Base-by-base conservation (phyloP, 2,888 invertebrate genomes). In the Luperina nickerlii region DNA sequence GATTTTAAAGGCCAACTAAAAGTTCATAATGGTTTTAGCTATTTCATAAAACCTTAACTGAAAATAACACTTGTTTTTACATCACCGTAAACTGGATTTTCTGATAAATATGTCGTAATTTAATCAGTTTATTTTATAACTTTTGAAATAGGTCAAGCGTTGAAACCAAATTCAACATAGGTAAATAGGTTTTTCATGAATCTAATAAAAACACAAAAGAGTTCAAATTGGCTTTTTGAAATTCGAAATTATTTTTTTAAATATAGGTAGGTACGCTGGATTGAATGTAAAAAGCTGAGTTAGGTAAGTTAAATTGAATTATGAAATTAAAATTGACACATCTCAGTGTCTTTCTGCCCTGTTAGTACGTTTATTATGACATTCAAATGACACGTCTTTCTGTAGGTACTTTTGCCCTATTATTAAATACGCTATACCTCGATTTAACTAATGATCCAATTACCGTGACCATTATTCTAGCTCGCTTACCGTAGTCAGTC, bases 31-130 rank as follows among this genome's bases (percentile, higher is more conserved):
- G 8, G 0, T 13, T 63, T 42, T 27, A 45, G 20, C 9, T 57
- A 32, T 18, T 78, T 66, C 18, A 60, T 67, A 24, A 75, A 57
- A 48, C 42, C n/a, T 67, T n/a, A 60, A 78, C 32, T 66, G 65
- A 45, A 60, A 32, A n/a, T 60, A 6, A 54, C 27, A 27, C 42
- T 20, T 27, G 27, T 54, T 74, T 54, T 54, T 15, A 67, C 7
- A 60, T 8, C 45, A 54, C 8, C 24, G 7, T 60, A 20, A 60
- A 48, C 13, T 32, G 6, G 13, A 54, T 54, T 57, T 57, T 57
- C 24, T 65, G 0, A 18, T 20, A 27, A 7, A 8, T 57, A 48
- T 54, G n/a, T n/a, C 3, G 5, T 45, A 24, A 32, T 57, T 63
- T 8, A 63, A 24, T 24, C 32, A 13, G 13, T 38, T 67, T 48